Base-by-base conservation (phyloP, 92 coral and sea anemone genomes). In the Galaxea fascicularis region DNA sequence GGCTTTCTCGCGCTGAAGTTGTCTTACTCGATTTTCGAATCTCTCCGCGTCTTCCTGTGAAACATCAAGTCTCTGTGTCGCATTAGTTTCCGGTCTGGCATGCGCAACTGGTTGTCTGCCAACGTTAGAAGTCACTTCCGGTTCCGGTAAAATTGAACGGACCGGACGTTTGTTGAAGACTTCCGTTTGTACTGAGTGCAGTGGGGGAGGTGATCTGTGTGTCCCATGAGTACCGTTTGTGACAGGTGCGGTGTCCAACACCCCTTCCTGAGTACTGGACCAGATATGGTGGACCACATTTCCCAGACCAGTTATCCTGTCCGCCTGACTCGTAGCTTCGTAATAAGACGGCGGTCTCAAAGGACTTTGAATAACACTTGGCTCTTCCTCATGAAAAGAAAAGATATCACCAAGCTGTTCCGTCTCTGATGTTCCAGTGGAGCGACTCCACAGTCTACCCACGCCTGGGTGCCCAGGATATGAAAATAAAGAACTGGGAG, bases 331-430 rank as follows among this genome's bases (percentile, higher is more conserved):
- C 24, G 95, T 86, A 17, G 95, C 98, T 79, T 94, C 98, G 77
- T 87, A 91, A 81, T 94, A 94, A 18, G 98, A 87, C 0, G 98
- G 98, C 20, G 98, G 98, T 78, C 92, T 86, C 22, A 88, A 72
- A 20, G 86, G 79, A 27, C 86, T 89, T 44, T 89, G 90, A 16
- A 92, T 28, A 20, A 90, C 18, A 51, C 98, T 94, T 14, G 98
- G 98, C 62, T 94, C 98, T 45, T 94, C 89, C 52, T 94, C 95
- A n/a, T 87, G 79, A 75, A 94, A 94, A 44, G 98, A 94, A 68
- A 90, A 93, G 44, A 89, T 76, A 24, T 94, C 95, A 59, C 86
- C 89, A 13, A 78, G 79, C 17, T 79, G 83, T 18, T 86, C 83
- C 6, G 87, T 73, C 47, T 76, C 86, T 27, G 83, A 84, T 18